Percentiles rank a stretch among this genome's conserved stretches.
phyloP scores from a whole-genome alignment of 2,797 vertebrate genomes.

The Acanthiza pusilla region DNA sequence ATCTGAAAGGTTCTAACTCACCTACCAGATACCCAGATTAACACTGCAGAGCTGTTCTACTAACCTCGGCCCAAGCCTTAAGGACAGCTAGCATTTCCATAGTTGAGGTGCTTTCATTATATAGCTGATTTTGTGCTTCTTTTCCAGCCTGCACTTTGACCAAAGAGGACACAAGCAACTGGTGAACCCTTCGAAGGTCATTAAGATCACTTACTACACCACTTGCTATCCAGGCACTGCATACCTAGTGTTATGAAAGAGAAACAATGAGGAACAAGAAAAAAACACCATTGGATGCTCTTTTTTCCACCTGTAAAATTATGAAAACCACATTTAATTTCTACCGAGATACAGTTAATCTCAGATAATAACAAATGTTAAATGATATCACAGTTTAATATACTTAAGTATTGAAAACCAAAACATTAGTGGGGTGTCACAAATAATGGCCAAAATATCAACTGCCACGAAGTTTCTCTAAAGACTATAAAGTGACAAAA shows the following conservation, averaged over 20 bases:
- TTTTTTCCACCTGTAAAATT: not conserved
- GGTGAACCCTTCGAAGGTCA: slow-evolving; percentile 89
- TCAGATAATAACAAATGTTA: not conserved
- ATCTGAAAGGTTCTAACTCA: not conserved
- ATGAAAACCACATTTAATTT: not conserved
- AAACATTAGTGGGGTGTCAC: not conserved
- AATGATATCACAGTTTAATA: not conserved
- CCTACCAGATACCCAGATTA: not conserved
- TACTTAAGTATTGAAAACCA: not conserved
- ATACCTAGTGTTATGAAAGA: slow-evolving; percentile 77
- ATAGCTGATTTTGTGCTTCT: slow-evolving; percentile 78
- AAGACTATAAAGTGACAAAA: not conserved
- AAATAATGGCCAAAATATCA: not conserved
- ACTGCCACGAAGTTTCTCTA: not conserved
- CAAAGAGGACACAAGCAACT: slow-evolving; percentile 87
- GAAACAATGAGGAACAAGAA: not conserved
- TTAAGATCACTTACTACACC: slow-evolving; percentile 88
- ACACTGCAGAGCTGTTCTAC: not conserved
- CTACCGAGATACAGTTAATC: not conserved
- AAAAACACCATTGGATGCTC: not conserved
- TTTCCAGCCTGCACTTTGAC: slow-evolving; percentile 82
- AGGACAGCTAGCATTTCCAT: slow-evolving; percentile 92
- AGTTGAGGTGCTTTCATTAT: slow-evolving; percentile 87
- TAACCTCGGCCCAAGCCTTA: slow-evolving; percentile 95
- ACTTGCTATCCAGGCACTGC: slow-evolving; percentile 92